phyloP scores from a whole-genome alignment of 2,797 vertebrate species.

The Acomys russatus region DNA sequence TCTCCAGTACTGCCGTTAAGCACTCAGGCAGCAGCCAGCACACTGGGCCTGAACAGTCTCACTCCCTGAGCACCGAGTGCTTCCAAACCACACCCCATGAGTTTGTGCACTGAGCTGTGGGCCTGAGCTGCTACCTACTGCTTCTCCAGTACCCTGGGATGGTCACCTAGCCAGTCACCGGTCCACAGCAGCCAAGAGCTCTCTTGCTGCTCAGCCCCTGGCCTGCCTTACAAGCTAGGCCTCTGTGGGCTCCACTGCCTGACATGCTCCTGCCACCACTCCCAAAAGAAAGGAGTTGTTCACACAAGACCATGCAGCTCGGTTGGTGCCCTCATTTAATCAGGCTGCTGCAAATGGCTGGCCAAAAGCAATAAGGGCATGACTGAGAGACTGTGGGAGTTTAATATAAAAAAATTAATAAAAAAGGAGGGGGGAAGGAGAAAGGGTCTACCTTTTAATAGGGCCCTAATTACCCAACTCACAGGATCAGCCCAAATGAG shows the following conservation, averaged over 20 bases:
- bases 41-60: rapidly evolving
- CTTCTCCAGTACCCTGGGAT: background rate
- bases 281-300: conserved; percentile 69
- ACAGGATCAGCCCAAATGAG: conserved; percentile 78
- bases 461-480: conserved; percentile 81
- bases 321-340: conserved; percentile 85
- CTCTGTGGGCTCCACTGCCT: background rate
- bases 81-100: background rate
- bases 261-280: background rate
- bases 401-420: conserved; percentile 87
- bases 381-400: conserved; percentile 87
- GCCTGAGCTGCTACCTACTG: no score
- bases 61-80: background rate
- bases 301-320: conserved; percentile 78
- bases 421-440: conserved; percentile 76
- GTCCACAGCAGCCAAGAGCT: background rate
- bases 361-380: conserved; percentile 87
- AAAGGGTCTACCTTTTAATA: conserved; percentile 86
- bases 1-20: background rate
- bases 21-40: background rate
- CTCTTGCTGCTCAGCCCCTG: background rate
- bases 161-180: background rate
- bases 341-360: conserved; percentile 82
- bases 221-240: background rate
- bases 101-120: background rate